Evolutionary conservation across 2,113 vertebrate genomes (phyloP), one percentile per base, ranked within the genome.

Genomic region (Apeltes quadracus): DNA sequence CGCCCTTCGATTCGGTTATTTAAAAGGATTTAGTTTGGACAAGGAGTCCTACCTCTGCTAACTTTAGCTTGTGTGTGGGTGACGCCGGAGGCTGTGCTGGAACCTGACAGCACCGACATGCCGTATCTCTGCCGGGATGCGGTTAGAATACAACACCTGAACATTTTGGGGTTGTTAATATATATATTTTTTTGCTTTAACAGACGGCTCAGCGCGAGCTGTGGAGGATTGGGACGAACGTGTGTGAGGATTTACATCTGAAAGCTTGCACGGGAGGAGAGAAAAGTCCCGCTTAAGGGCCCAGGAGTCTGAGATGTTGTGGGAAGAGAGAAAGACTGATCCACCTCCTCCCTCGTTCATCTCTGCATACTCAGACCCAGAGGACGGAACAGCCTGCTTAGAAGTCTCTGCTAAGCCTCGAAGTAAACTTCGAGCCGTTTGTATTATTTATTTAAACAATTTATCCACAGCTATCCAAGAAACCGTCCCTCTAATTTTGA

Each of bases 291-390:
- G 48, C 48, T 51, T 22, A 51, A 51, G 48, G 48, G 48, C 48
- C 22, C 48, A 23, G 22, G 48, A 51, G 48, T 51, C 48, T 51
- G 12, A 22, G 10, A 11, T 50, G 22, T 51, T 22, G 48, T 51
- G 48, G 48, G 48, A 51, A 51, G 48, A 51, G n/a, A 50, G 46
- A 51, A 22, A 51, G 48, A 51, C 48, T 23, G 48, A 51, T 51
- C 48, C 48, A 9, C 46, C 9, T 3, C n/a, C 14, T 4, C 43
- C 16, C 44, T 9, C 7, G 3, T 48, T 23, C 2, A n/a, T 51
- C 48, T 51, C 48, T 22, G 18, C 44, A n/a, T 7, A 48, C 44
- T 48, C 44, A 11, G 43, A 20, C 43, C 48, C n/a, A 12, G 48
- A n/a, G 48, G 48, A 22, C 48, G n/a, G n/a, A 48, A 46, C 44